Conservation (phyloP, 2,797 vertebrate genomes). For the Lagocephalus sceleratus region DNA sequence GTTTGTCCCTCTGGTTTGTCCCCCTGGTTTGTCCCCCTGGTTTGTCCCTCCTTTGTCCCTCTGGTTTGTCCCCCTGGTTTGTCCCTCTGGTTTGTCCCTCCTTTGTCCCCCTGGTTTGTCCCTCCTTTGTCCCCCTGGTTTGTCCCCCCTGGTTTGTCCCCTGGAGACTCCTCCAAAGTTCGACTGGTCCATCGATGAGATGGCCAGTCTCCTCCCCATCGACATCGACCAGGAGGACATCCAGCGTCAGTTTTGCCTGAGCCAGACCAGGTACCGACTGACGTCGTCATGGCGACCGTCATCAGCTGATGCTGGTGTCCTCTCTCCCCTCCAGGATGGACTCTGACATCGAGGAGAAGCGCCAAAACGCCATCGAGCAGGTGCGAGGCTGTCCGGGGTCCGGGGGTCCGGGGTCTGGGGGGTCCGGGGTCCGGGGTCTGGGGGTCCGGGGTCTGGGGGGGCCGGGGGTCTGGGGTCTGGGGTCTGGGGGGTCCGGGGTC, state of each 20-base stretch:
- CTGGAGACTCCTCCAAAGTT: conserved; percentile 90
- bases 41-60: too few species aligned
- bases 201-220: conserved; percentile 90
- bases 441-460: too few species aligned
- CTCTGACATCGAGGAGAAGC: conserved; percentile 90
- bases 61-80: too few species aligned
- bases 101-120: background rate
- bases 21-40: too few species aligned
- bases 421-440: too few species aligned
- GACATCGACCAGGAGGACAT: conserved; percentile 95
- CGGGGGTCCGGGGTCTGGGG: too few species aligned
- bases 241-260: conserved; percentile 88
- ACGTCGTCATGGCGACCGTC: background rate
- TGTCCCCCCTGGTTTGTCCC: too few species aligned
- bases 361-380: conserved; percentile 95
- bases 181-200: conserved; percentile 96
- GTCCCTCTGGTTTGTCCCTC: too few species aligned
- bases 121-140: conserved; percentile 5
- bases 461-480: too few species aligned
- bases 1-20: too few species aligned
- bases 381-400: too few species aligned
- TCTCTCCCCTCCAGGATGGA: conserved; percentile 78
- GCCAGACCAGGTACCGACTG: conserved; percentile 82
- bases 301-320: background rate
- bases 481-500: too few species aligned